Evolutionary conservation across 2,797 vertebrate species (phyloP), one percentile per base, ranked within the genome.

Genomic region (Sebastiscus tertius): DNA sequence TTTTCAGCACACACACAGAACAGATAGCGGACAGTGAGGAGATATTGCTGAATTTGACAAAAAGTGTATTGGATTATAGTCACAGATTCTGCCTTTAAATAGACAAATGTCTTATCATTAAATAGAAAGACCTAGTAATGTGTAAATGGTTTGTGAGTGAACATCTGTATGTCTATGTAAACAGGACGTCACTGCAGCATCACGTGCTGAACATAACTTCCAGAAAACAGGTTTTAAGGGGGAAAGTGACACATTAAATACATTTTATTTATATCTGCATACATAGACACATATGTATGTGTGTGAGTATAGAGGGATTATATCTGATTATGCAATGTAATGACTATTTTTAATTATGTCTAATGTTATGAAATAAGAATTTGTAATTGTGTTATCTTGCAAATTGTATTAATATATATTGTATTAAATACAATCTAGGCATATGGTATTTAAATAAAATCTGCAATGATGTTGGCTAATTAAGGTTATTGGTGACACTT

Each of bases 181-280:
- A 65, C 68, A 79, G 76, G 66, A 72, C 34, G 61, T 72, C 34
- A 72, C n/a, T 34, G 29, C n/a, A 46, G 12, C 16, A 33, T 27
- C 27, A 9, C 14, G 27, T 20, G 24, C 34, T 70, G 29, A 20
- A 27, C 64, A 60, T 60, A 8, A 18, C 31, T 46, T 11, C 16
- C 18, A 29, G 16, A n/a, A 14, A 33, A 58, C 31, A 58, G 12
- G 16, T 58, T 22, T 60, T 52, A 24, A 20, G 14, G 13, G 26
- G 26, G 29, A 8, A 7, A 36, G 26, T 16, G 5, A 34, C 29
- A 9, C 2, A 54, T 54, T 36, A 27, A 63, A 27, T 52, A 33
- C 10, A 3, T 13, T 13, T 72, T 10, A 8, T 59, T 49, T 22
- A n/a, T 8, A 33, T 49, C 12, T 31, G 27, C 22, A 12, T 27